Percentiles rank a stretch among this genome's conserved stretches.
phyloP scores from a whole-genome alignment of 2,888 invertebrate species.

The Sylvicola fuscatus region DNA sequence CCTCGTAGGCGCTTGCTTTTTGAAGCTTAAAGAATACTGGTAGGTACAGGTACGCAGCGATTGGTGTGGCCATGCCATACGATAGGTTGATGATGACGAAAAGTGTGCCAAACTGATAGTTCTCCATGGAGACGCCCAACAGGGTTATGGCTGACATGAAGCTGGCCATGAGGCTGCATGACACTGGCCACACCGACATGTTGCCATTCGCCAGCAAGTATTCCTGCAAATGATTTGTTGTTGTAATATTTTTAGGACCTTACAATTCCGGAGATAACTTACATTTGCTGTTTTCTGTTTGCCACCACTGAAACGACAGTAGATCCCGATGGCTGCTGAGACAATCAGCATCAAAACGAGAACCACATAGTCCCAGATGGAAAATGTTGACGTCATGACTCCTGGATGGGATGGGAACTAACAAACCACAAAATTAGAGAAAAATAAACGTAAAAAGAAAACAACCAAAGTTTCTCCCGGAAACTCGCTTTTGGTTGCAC shows the following conservation, averaged over 20 bases:
- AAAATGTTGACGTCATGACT: conserved; percentile 28
- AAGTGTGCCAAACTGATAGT: conserved; percentile 63
- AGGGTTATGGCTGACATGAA: conserved; percentile 83
- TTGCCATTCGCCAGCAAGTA: conserved; percentile 65
- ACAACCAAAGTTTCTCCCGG: no score
- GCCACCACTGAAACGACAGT: conserved; percentile 68
- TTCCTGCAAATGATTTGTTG: conserved; percentile 34
- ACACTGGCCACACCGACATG: conserved; percentile 60
- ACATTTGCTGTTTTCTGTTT: conserved; percentile 67
- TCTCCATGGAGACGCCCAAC: conserved; percentile 68
- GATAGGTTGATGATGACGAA: conserved; percentile 60
- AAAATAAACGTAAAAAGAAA: no score
- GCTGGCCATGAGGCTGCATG: conserved; percentile 81
- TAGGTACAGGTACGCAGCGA: conserved; percentile 54
- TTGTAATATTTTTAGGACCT: not conserved
- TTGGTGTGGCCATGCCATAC: conserved; percentile 54
- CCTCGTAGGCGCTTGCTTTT: conserved; percentile 76
- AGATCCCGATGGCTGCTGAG: conserved; percentile 61
- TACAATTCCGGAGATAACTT: conserved; percentile 8
- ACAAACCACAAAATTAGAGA: no score
- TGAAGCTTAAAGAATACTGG: conserved; percentile 72
- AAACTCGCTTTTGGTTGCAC: no score
- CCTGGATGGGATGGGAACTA: no score
- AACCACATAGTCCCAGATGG: conserved; percentile 54
- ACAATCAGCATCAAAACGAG: conserved; percentile 45